Evolutionary conservation across 2,797 vertebrate genomes (phyloP).

Genomic region (Hydrophis major): DNA sequence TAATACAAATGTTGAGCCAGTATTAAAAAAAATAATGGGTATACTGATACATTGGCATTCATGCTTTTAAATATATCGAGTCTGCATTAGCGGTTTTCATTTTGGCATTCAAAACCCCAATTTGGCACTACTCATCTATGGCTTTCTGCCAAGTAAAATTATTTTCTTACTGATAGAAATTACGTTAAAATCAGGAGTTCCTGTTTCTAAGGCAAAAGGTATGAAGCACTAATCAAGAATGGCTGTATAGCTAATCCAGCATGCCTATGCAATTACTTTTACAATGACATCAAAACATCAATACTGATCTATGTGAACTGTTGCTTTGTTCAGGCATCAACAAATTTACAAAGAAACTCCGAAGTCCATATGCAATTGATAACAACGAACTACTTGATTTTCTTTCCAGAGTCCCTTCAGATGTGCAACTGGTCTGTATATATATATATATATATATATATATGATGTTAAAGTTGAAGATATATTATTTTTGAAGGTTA

Average conservation of each 20-base stretch:
- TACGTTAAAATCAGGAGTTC: background rate
- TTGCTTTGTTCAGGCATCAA: slow-evolving; percentile 83
- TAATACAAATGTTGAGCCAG: background rate
- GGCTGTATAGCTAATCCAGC: background rate
- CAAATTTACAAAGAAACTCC: slow-evolving; percentile 98
- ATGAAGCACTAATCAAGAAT: background rate
- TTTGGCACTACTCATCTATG: background rate
- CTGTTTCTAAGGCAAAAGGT: background rate
- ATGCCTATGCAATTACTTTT: background rate
- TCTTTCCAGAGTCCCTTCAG: slow-evolving; percentile 94
- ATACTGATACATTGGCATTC: background rate
- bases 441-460: slow-evolving; percentile 44
- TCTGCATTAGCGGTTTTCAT: background rate
- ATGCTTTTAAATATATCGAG: background rate
- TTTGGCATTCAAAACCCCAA: background rate
- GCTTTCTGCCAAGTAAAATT: background rate
- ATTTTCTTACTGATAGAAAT: background rate
- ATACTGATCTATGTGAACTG: slow-evolving; percentile 45
- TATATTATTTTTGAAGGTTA: background rate
- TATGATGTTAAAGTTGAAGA: background rate
- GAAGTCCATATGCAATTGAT: slow-evolving; percentile 92
- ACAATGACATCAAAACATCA: background rate
- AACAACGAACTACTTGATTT: slow-evolving; percentile 98
- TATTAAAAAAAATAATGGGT: background rate
- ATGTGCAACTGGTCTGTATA: slow-evolving; percentile 92